Conservation (phyloP, 2,797 vertebrate species). For the Bradypodion ventrale region DNA sequence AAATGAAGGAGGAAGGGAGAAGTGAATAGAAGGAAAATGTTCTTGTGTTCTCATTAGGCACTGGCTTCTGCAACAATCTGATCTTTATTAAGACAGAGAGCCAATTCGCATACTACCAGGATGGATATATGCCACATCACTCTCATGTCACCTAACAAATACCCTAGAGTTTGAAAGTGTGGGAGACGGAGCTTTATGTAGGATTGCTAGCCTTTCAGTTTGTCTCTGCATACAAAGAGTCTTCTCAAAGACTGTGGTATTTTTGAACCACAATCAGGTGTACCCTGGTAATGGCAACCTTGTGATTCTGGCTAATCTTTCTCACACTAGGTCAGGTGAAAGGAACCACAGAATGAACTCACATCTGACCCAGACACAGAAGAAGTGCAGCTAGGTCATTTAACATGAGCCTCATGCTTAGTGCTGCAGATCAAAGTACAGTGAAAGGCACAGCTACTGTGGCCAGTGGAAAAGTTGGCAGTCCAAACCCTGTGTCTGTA, state of each 20-base stretch:
- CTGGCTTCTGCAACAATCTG: not conserved
- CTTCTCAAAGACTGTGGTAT: too few relatives aligned
- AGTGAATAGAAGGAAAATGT: not conserved
- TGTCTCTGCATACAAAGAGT: too few relatives aligned
- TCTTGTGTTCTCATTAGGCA: not conserved
- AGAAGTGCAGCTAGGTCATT: not conserved
- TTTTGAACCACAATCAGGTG: too few relatives aligned
- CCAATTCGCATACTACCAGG: not conserved
- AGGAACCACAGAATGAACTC: too few relatives aligned
- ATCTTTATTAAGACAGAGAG: not conserved
- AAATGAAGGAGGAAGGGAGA: slow-evolving; percentile 51
- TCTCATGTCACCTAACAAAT: not conserved
- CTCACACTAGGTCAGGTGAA: too few relatives aligned
- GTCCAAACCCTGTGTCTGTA: not conserved
- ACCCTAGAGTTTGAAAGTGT: not conserved
- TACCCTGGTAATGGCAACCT: too few relatives aligned
- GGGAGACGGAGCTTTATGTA: not conserved
- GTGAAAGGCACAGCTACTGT: not conserved
- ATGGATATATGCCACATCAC: not conserved
- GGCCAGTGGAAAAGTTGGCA: not conserved
- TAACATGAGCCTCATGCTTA: not conserved
- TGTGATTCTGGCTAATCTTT: too few relatives aligned
- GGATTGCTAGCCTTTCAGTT: not conserved
- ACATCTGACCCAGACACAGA: too few relatives aligned
- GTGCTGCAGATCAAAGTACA: not conserved